Conservation (phyloP, 2,797 vertebrate genomes). For the Ispidina lecontei region DNA sequence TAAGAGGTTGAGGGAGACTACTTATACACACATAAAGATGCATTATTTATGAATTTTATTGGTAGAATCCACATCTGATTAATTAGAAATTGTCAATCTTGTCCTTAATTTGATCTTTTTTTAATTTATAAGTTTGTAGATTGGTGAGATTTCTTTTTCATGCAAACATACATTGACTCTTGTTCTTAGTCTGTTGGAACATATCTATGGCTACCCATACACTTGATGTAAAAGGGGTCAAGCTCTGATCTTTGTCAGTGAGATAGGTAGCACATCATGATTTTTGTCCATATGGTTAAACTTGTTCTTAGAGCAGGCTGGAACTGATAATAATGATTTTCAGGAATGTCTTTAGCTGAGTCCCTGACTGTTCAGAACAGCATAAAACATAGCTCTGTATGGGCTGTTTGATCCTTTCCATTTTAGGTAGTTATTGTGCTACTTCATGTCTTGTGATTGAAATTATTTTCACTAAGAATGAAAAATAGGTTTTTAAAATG, state of each 20-base stretch:
- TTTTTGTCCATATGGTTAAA: neutral
- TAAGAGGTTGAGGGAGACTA: rapidly evolving
- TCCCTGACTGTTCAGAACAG: neutral
- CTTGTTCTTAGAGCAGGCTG: neutral
- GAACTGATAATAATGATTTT: neutral
- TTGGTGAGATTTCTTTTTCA: neutral
- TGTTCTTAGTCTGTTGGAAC: neutral
- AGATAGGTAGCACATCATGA: rapidly evolving
- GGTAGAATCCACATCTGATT: neutral
- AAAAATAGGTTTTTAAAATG: neutral
- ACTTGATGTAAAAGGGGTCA: neutral
- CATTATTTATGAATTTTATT: neutral
- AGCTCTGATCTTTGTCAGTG: neutral
- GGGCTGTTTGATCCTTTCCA: neutral
- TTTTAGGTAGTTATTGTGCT: neutral
- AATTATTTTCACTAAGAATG: neutral
- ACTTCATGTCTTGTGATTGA: neutral
- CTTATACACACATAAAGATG: rapidly evolving
- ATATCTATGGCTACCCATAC: neutral
- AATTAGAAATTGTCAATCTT: neutral
- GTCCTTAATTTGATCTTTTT: neutral
- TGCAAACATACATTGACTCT: neutral
- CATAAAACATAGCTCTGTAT: neutral
- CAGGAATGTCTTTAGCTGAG: neutral
- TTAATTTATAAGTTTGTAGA: neutral